A percentile compares a stretch with the other conserved stretches of the same genome.
Evolutionary conservation across 2,797 vertebrate genomes (phyloP).

Genomic region (Sciurus carolinensis): DNA sequence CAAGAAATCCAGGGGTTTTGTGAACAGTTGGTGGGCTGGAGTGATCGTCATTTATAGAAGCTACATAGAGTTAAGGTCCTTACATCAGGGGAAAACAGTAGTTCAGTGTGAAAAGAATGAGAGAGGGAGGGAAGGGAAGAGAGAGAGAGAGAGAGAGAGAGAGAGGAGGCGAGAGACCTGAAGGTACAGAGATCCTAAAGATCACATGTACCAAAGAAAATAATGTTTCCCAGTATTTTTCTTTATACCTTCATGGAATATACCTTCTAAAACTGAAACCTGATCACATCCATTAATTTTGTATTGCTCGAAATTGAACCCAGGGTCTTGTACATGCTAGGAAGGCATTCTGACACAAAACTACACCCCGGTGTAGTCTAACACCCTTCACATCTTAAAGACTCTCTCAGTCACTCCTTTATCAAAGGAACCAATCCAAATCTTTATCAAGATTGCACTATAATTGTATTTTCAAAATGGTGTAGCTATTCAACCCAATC

Average conservation of each 20-base stretch:
- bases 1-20: not conserved
- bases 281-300: not conserved
- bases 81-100: no score
- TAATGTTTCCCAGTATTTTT: not conserved
- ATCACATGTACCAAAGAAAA: not conserved
- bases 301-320: not conserved
- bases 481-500: not conserved
- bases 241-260: not conserved
- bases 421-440: not conserved
- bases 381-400: not conserved
- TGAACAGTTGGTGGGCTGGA: rapidly evolving
- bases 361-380: not conserved
- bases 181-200: not conserved
- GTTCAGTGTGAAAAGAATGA: not conserved
- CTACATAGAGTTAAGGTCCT: no score
- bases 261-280: not conserved
- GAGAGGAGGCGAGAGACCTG: not conserved
- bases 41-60: rapidly evolving
- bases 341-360: not conserved
- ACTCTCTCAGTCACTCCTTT: not conserved
- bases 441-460: not conserved
- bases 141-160: rapidly evolving
- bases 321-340: not conserved
- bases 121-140: rapidly evolving
- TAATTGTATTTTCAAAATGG: not conserved